Evolutionary conservation across 2,797 vertebrate genomes (phyloP).

Genomic region (Pseudochirops corinnae): DNA sequence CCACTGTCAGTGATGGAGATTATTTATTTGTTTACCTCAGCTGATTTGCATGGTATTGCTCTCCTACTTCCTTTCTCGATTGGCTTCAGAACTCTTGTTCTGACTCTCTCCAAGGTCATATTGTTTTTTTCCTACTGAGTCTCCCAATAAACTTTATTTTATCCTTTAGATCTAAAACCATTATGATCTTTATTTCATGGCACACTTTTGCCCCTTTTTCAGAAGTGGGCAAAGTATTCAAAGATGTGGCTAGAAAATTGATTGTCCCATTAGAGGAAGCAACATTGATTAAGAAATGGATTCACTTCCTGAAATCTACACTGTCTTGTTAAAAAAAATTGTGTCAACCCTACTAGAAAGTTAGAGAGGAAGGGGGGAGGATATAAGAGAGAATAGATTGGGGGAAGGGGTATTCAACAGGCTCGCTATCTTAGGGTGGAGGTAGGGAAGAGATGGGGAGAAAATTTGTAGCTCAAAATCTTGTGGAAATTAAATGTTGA

Average conservation of each 20-base stretch:
- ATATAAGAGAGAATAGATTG: too few relatives aligned
- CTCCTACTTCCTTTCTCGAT: conserved; percentile 28
- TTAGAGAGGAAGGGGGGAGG: too few relatives aligned
- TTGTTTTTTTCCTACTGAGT: conserved; percentile 33
- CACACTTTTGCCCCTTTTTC: neutral
- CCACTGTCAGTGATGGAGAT: neutral
- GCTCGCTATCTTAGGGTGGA: too few relatives aligned
- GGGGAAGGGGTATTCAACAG: too few relatives aligned
- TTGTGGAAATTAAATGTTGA: too few relatives aligned
- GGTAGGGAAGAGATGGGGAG: too few relatives aligned
- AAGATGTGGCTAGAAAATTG: neutral
- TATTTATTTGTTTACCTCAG: neutral
- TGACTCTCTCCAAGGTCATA: conserved; percentile 28
- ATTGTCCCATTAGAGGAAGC: neutral
- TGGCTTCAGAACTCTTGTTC: neutral
- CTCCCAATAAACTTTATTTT: conserved; percentile 27
- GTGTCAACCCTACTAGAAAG: too few relatives aligned
- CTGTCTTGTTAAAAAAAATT: neutral
- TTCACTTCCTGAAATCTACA: neutral
- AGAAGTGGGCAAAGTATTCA: neutral
- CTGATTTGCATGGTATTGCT: neutral
- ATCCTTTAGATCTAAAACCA: conserved; percentile 19
- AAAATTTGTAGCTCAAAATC: too few relatives aligned
- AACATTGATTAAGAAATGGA: neutral
- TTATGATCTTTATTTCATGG: neutral